Percentiles rank a stretch among this genome's conserved stretches.
Conservation (phyloP, 2,888 invertebrate species). For the Hirtodrosophila histrioides region DNA sequence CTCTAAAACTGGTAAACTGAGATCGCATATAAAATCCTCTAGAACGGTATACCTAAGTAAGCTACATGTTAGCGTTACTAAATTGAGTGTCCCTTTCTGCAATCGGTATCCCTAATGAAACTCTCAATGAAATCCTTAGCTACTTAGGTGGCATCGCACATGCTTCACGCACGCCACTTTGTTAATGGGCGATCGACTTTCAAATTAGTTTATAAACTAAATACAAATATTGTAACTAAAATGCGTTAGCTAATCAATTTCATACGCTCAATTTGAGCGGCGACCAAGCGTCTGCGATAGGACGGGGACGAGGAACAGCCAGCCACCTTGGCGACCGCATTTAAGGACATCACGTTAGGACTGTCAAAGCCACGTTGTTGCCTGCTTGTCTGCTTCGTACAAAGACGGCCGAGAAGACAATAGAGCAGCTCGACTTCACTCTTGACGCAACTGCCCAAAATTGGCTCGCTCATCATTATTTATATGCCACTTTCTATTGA, state of each 20-base stretch:
- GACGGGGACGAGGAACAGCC: slow-evolving; percentile 18
- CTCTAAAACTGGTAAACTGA: too few relatives aligned
- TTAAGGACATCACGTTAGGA: slow-evolving; percentile 48
- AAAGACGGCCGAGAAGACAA: slow-evolving; percentile 49
- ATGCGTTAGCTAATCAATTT: slow-evolving; percentile 77
- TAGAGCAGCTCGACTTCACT: slow-evolving; percentile 49
- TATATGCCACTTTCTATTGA: slow-evolving; percentile 72
- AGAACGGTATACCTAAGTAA: background rate
- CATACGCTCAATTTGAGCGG: slow-evolving; percentile 74
- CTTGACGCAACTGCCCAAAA: slow-evolving; percentile 74
- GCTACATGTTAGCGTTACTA: slow-evolving; percentile 15
- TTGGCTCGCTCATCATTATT: slow-evolving; percentile 78
- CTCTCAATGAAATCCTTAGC: slow-evolving; percentile 50
- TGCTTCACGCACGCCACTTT: slow-evolving; percentile 55
- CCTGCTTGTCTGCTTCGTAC: slow-evolving; percentile 49
- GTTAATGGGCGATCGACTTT: slow-evolving; percentile 49
- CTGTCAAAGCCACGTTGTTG: slow-evolving; percentile 46
- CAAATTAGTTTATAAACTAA: slow-evolving; percentile 73
- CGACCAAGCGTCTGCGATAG: slow-evolving; percentile 67
- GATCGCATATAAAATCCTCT: too few relatives aligned
- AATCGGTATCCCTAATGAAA: background rate
- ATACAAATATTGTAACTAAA: slow-evolving; percentile 69
- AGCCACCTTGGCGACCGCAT: slow-evolving; percentile 73
- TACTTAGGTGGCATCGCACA: slow-evolving; percentile 48
- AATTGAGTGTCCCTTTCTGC: background rate